A percentile compares a stretch with the other conserved stretches of the same genome.
phyloP scores from a whole-genome alignment of 2,113 vertebrate genomes.

The Amia ocellicauda region DNA sequence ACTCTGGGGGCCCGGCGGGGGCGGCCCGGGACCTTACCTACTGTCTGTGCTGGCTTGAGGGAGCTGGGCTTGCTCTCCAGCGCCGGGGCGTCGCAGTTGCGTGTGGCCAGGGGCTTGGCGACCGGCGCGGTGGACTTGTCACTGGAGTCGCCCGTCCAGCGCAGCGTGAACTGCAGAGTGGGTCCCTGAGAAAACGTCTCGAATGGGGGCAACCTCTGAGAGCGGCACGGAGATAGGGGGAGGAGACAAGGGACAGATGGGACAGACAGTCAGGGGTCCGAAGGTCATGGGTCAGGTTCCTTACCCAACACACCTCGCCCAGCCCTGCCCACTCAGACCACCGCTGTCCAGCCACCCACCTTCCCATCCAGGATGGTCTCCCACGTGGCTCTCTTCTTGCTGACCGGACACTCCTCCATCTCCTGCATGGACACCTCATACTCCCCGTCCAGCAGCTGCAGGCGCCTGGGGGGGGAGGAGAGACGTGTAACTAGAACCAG shows the following conservation, averaged over 20 bases:
- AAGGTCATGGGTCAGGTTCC: too few species aligned
- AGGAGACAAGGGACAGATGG: too few species aligned
- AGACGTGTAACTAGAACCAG: too few species aligned
- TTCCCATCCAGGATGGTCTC: constrained; percentile 97
- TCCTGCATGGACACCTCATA: constrained; percentile 99
- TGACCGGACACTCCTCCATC: constrained; percentile 94
- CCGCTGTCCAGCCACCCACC: constrained; percentile 52
- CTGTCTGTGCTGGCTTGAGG: constrained; percentile 80
- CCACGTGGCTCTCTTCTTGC: constrained; percentile 97
- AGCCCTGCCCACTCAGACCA: too few species aligned
- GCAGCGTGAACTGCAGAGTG: constrained; percentile 94
- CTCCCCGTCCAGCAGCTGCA: constrained; percentile 95
- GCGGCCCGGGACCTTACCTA: constrained; percentile 65
- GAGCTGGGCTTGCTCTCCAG: constrained; percentile 87
- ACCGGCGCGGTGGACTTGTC: constrained; percentile 90
- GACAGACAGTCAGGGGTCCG: too few species aligned
- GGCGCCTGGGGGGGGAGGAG: constrained; percentile 76
- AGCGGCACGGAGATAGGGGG: too few species aligned
- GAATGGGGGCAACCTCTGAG: constrained; percentile 91
- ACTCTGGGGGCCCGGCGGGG: too few species aligned
- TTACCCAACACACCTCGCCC: too few species aligned
- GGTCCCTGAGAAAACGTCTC: constrained; percentile 99
- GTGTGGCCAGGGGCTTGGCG: constrained; percentile 90
- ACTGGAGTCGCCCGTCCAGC: constrained; percentile 87
- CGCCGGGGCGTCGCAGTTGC: constrained; percentile 86